Evolutionary conservation across 1,140 invertebrate species (phyloP), one percentile per base, ranked within the genome.

Genomic region (Trachymyrmex septentrionalis): DNA sequence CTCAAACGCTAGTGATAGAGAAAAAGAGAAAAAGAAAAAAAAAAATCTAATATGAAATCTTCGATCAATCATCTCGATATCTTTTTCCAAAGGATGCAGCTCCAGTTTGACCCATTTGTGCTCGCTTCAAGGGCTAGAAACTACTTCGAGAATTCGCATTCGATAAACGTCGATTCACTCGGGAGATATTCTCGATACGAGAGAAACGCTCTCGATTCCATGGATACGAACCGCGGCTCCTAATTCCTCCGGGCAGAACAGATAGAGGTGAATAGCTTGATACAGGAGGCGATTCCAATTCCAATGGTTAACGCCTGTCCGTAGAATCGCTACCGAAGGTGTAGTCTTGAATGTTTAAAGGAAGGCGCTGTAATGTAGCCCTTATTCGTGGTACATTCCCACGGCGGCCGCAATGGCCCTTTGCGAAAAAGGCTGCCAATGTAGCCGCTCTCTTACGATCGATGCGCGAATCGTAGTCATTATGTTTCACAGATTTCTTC

Each of bases 261-360:
- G 69, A 84, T 73, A 48, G 80, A 73, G 55, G 66, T 10, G 48
- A 30, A 59, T 55, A 63, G 63, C 80, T 85, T 67, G 73, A 66
- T 86, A 81, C 72, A 85, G 48, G 34, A 75, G 63, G 86, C 80
- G 84, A 87, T 90, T 90, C 81, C 89, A 90, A 90, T 90, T 90
- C 64, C 88, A 59, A 76, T 27, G 88, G 88, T 90, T 90, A 87
- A 66, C 88, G 87, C 72, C 66, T 89, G 80, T 55, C 81, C 77
- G 57, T 66, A 67, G 50, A 57, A 73, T 61, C 69, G 75, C 88
- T 82, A 73, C 27, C 80, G 53, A 86, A 71, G 75, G 50, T 73
- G 72, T 61, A 86, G 50, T 78, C 44, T 44, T 90, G 78, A 87
- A 90, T 90, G 78, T 90, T 90, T 90, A 86, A 90, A 72, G 85